Percentiles rank a stretch among this genome's conserved stretches.
Conservation (phyloP, 1,140 invertebrate species). For the Octopus bimaculoides region DNA sequence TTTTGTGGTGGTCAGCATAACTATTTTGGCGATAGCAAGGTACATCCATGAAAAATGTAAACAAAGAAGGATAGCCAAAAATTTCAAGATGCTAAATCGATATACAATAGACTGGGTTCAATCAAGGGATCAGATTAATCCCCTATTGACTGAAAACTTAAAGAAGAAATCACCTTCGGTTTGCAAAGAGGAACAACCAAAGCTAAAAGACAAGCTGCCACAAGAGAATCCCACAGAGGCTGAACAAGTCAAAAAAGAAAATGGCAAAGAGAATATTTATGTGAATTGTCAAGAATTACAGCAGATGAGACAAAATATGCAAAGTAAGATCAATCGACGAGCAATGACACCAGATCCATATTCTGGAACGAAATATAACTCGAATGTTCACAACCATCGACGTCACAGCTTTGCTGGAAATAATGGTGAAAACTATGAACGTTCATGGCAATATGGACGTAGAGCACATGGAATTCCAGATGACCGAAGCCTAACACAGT, state of each 20-base stretch:
- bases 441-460: background rate
- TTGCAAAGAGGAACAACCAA: background rate
- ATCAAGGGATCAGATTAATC: background rate
- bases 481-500: no score
- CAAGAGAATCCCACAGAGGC: background rate
- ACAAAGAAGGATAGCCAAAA: background rate
- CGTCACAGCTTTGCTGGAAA: background rate
- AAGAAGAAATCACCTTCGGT: background rate
- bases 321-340: background rate
- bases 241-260: background rate
- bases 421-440: background rate
- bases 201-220: background rate
- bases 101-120: background rate
- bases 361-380: background rate
- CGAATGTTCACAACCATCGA: background rate
- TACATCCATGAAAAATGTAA: slow-evolving; percentile 1
- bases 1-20: slow-evolving; percentile 25
- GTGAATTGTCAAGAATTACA: slow-evolving; percentile 6
- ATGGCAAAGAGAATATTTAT: background rate
- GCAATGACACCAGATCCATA: slow-evolving; percentile 3
- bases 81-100: background rate
- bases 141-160: background rate
- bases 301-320: background rate
- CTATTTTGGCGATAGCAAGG: background rate
- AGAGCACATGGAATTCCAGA: background rate